Evolutionary conservation across 1,140 invertebrate genomes (phyloP).

Genomic region (Drosophila ercepeae): DNA sequence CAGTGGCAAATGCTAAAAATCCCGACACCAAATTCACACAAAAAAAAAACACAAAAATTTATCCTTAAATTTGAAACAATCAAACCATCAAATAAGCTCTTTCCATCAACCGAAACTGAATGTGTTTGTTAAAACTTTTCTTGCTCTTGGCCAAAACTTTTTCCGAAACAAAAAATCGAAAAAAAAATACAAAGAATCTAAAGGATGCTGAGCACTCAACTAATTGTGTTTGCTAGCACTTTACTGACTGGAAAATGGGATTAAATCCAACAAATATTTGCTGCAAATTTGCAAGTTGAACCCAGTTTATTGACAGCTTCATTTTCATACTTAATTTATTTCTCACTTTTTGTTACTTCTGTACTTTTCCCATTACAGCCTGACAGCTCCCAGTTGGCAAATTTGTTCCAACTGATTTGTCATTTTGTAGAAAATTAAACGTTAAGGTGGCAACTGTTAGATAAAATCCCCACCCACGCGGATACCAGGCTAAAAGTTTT

Average conservation of each 20-base stretch:
- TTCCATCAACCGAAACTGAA: constrained; percentile 10
- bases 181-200: constrained; percentile 3
- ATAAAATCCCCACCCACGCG: constrained; percentile 3
- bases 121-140: constrained; percentile 20
- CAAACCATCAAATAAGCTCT: constrained; percentile 36
- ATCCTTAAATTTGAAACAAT: constrained; percentile 41
- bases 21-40: background rate
- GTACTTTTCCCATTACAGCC: constrained; percentile 2
- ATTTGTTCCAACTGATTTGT: constrained; percentile 33
- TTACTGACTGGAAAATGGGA: constrained; percentile 36
- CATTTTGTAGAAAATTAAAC: constrained; percentile 25
- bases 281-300: constrained; percentile 23
- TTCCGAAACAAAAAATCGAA: background rate
- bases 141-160: constrained; percentile 12
- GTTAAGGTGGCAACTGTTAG: constrained; percentile 28
- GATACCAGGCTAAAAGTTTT: constrained; percentile 33
- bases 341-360: constrained; percentile 6
- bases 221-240: constrained; percentile 60
- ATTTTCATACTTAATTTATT: constrained; percentile 38
- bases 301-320: constrained; percentile 28
- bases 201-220: constrained; percentile 36
- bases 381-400: background rate
- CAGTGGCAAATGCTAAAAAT: constrained; percentile 24
- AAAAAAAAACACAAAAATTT: constrained; percentile 22
- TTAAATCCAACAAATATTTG: constrained; percentile 41